phyloP scores from a whole-genome alignment of 2,888 invertebrate species.

The Gasteruption jaculator region DNA sequence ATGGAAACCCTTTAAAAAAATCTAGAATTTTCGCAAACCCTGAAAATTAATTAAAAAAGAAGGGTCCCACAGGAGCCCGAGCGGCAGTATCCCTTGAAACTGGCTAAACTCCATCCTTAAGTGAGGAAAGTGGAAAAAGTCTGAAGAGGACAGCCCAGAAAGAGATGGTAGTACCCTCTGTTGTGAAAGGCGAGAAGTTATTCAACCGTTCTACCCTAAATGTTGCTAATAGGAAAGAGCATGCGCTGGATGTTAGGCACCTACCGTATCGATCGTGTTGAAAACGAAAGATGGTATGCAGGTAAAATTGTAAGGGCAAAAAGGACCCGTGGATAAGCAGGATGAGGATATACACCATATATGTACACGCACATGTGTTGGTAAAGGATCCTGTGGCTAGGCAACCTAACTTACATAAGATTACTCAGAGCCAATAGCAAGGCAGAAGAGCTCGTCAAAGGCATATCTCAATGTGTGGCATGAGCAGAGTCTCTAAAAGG shows the following conservation, averaged over 20 bases:
- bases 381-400: slow-evolving; percentile 45
- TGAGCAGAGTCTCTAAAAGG: slow-evolving; percentile 46
- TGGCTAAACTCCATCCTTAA: too few species aligned
- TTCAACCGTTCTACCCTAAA: not conserved
- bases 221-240: slow-evolving; percentile 24
- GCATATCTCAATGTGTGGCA: slow-evolving; percentile 44
- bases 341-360: too few species aligned
- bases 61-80: too few species aligned
- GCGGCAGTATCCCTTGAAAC: too few species aligned
- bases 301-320: slow-evolving; percentile 7
- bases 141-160: slow-evolving; percentile 33
- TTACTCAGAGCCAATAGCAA: slow-evolving; percentile 46
- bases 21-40: too few species aligned
- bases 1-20: too few species aligned
- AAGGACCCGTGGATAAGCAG: slow-evolving; percentile 12
- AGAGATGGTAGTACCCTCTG: slow-evolving; percentile 34
- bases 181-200: slow-evolving; percentile 23
- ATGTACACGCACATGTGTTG: slow-evolving; percentile 33
- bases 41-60: too few species aligned
- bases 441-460: slow-evolving; percentile 45
- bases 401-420: slow-evolving; percentile 49
- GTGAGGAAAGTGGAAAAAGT: too few species aligned
- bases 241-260: slow-evolving; percentile 47
- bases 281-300: not conserved
- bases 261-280: slow-evolving; percentile 48